Percentiles rank a stretch among this genome's conserved stretches.
These are phyloP conservation scores for Falcaria lacertinaria DNA, from an alignment of 2,888 invertebrate species.

Conservation along the genomic window DNA sequence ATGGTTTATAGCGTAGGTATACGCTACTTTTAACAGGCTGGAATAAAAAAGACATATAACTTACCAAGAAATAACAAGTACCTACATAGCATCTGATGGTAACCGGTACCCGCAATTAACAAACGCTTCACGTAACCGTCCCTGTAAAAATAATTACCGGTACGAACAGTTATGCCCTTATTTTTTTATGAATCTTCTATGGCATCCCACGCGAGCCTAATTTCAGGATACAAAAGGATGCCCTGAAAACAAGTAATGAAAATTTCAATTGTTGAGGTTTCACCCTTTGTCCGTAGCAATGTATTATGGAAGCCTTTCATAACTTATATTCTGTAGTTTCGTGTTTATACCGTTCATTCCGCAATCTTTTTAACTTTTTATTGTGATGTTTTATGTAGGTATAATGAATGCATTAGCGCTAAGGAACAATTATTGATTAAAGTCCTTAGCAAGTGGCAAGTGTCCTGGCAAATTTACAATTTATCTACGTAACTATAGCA, in stretches of 20 bases:
- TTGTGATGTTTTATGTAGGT: slow-evolving; percentile 8
- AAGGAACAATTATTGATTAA: too few species aligned
- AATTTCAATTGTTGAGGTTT: slow-evolving; percentile 32
- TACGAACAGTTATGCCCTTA: not conserved
- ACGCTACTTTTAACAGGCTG: too few species aligned
- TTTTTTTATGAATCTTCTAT: not conserved
- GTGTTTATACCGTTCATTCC: slow-evolving; percentile 11
- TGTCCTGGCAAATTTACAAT: too few species aligned
- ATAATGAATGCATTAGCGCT: not conserved
- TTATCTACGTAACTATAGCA: too few species aligned
- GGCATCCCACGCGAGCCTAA: slow-evolving; percentile 10
- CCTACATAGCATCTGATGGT: too few species aligned
- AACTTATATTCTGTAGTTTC: slow-evolving; percentile 9
- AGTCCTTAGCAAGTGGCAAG: too few species aligned
- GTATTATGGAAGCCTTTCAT: slow-evolving; percentile 21
- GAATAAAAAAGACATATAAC: too few species aligned
- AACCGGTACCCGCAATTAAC: too few species aligned
- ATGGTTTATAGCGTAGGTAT: too few species aligned
- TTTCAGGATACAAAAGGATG: slow-evolving; percentile 26
- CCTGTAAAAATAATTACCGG: too few species aligned
- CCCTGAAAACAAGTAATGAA: slow-evolving; percentile 29
- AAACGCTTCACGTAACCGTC: too few species aligned
- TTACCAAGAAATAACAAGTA: too few species aligned
- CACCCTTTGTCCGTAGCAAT: slow-evolving; percentile 17
- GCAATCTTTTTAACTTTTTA: slow-evolving; percentile 13